Evolutionary conservation across 2,888 invertebrate species (phyloP).

Genomic region (Ectobius pallidus): DNA sequence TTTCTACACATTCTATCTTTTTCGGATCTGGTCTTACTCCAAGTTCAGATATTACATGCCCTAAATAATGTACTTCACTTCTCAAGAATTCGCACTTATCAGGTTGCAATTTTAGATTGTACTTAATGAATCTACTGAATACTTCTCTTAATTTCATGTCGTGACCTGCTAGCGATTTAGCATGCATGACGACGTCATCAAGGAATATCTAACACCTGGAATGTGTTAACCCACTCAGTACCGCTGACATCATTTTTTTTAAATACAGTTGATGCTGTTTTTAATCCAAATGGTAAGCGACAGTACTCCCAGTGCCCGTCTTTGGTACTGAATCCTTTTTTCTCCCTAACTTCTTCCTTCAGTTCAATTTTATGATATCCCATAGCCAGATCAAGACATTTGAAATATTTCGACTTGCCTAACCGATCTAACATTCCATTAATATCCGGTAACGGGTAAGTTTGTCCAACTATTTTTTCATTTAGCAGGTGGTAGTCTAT

Average conservation of each 20-base stretch:
- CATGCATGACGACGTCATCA: conserved; percentile 40
- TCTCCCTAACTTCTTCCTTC: not conserved
- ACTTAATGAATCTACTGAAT: conserved; percentile 22
- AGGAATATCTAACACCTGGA: conserved; percentile 42
- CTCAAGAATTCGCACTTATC: conserved; percentile 36
- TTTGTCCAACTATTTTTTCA: not conserved
- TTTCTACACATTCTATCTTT: no score
- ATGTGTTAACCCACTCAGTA: not conserved
- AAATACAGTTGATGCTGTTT: not conserved
- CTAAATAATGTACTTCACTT: conserved; percentile 21
- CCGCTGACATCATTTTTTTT: not conserved
- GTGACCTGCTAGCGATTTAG: not conserved
- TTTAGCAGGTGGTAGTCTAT: not conserved
- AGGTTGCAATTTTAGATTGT: conserved; percentile 31
- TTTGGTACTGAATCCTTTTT: conserved; percentile 17
- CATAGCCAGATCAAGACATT: not conserved
- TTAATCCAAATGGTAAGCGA: not conserved
- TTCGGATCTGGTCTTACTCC: no score
- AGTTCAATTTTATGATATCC: conserved; percentile 14
- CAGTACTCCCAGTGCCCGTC: not conserved
- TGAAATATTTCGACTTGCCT: conserved; percentile 1
- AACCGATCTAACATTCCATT: conserved; percentile 1
- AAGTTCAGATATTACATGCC: no score
- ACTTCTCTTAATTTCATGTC: conserved; percentile 6
- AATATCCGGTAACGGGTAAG: conserved; percentile 2